These are phyloP conservation scores for Heterotis niloticus DNA, from an alignment of 2,113 vertebrate species.

Conservation along the genomic window DNA sequence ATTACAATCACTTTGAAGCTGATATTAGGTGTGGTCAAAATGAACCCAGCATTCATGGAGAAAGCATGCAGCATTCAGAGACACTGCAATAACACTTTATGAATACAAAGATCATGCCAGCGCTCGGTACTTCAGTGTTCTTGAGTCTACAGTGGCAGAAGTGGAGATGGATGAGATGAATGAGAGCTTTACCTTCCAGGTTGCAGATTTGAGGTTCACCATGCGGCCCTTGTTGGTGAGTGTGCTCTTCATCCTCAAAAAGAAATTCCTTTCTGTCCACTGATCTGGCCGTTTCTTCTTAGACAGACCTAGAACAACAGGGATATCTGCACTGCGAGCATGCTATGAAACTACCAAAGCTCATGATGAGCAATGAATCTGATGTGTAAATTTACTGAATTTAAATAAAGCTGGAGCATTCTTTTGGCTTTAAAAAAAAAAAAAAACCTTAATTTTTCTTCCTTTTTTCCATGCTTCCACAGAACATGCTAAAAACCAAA, in stretches of 20 bases:
- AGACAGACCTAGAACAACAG: conserved; percentile 52
- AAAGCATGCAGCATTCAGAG: background rate
- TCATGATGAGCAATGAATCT: background rate
- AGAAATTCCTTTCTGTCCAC: conserved; percentile 61
- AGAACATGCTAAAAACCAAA: background rate
- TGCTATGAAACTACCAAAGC: background rate
- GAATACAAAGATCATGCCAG: background rate
- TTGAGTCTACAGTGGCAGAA: background rate
- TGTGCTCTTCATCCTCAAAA: conserved; percentile 79
- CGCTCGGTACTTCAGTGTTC: background rate
- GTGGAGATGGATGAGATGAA: background rate
- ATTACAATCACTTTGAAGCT: background rate
- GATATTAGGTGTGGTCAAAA: background rate
- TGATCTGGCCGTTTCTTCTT: conserved; percentile 54
- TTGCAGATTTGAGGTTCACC: conserved; percentile 79
- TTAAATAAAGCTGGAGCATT: too few species aligned
- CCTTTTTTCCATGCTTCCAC: too few species aligned
- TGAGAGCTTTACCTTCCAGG: conserved; percentile 69
- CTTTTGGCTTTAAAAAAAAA: too few species aligned
- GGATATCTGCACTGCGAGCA: background rate
- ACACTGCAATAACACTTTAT: background rate
- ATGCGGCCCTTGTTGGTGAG: conserved; percentile 75
- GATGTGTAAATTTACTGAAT: too few species aligned
- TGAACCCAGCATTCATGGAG: background rate
- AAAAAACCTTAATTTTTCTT: too few species aligned